Percentiles rank a stretch among this genome's conserved stretches.
phyloP scores from a whole-genome alignment of 2,797 vertebrate genomes.

The Onychomys leucogaster region DNA sequence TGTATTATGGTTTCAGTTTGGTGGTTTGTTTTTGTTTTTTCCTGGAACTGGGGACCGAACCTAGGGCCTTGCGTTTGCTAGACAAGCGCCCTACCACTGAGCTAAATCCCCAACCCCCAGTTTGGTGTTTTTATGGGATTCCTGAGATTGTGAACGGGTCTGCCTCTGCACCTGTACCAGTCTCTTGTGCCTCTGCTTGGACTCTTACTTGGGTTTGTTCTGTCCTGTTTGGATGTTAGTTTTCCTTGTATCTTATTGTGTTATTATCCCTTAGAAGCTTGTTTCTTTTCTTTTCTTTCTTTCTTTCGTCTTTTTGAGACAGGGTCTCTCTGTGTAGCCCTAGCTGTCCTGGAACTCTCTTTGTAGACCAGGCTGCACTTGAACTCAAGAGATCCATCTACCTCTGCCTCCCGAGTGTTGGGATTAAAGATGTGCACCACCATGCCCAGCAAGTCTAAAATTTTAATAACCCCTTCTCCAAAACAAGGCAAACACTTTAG shows the following conservation, averaged over 20 bases:
- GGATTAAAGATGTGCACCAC: background rate
- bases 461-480: constrained; percentile 17
- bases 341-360: background rate
- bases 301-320: background rate
- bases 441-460: background rate
- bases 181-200: background rate
- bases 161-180: background rate
- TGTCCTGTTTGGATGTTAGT: background rate
- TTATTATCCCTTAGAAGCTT: background rate
- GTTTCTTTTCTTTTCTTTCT: background rate
- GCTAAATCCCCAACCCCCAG: too few relatives aligned
- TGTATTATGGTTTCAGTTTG: background rate
- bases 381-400: background rate
- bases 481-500: background rate
- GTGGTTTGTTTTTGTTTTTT: too few relatives aligned
- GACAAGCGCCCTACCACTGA: too few relatives aligned
- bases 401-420: background rate
- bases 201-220: background rate
- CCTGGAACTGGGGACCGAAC: too few relatives aligned
- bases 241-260: background rate
- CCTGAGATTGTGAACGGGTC: background rate
- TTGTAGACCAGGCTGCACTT: background rate
- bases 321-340: background rate
- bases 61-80: too few relatives aligned
- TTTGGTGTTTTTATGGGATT: background rate